Percentiles rank a stretch among this genome's conserved stretches.
phyloP scores from a whole-genome alignment of 2,113 vertebrate species.

The Indri indri region DNA sequence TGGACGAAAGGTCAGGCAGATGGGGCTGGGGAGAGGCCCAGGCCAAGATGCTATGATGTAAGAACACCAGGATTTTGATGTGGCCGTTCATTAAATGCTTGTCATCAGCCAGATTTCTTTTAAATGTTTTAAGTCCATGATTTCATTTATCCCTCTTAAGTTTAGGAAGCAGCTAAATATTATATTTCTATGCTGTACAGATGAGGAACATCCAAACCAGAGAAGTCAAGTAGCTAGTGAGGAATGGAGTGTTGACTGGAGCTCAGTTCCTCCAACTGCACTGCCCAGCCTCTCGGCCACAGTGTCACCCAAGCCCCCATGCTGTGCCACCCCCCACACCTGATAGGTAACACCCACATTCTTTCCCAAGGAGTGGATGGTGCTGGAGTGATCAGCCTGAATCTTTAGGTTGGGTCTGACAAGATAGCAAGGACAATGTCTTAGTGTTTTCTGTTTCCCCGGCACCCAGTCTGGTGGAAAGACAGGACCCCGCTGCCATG shows the following conservation, averaged over 20 bases:
- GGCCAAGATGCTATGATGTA: too few species aligned
- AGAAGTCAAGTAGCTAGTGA: neutral
- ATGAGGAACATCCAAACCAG: neutral
- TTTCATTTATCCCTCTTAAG: neutral
- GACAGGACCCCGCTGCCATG: neutral
- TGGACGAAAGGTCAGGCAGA: neutral
- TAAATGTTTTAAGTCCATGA: neutral
- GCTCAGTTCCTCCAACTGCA: neutral
- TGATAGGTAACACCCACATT: rapidly evolving
- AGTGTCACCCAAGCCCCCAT: rapidly evolving
- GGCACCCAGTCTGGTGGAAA: too few species aligned
- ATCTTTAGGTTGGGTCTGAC: neutral
- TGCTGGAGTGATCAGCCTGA: rapidly evolving
- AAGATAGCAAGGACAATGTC: neutral
- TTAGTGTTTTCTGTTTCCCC: neutral
- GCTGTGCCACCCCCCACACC: neutral
- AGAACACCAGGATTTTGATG: rapidly evolving
- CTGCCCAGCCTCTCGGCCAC: neutral
- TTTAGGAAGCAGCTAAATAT: neutral
- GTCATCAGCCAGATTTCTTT: neutral
- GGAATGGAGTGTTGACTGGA: neutral
- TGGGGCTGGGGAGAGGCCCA: rapidly evolving
- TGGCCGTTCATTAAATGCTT: neutral
- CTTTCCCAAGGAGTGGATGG: rapidly evolving
- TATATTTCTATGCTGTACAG: neutral